Percentiles rank a stretch among this genome's conserved stretches.
Evolutionary conservation across 2,888 invertebrate genomes (phyloP).

Genomic region (Aphidius colemani): DNA sequence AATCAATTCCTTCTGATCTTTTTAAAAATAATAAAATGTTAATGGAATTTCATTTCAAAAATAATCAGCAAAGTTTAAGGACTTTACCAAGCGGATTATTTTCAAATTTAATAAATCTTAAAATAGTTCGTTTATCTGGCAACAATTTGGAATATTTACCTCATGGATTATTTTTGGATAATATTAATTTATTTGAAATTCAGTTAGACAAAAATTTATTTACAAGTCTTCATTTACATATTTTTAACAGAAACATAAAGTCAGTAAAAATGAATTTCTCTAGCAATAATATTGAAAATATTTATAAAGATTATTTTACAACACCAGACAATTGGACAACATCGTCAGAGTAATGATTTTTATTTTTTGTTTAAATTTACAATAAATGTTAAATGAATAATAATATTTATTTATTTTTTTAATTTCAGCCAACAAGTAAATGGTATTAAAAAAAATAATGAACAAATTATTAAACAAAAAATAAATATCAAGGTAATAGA

Average conservation of each 20-base stretch:
- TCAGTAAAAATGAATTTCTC: constrained; percentile 57
- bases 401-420: no score
- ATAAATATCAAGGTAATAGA: constrained; percentile 66
- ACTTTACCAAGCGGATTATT: constrained; percentile 68
- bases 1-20: constrained; percentile 66
- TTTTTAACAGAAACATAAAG: constrained; percentile 62
- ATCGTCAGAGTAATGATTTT: no score
- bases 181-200: constrained; percentile 65
- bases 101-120: constrained; percentile 65
- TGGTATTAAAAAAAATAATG: constrained; percentile 43
- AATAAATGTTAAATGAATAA: no score
- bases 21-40: constrained; percentile 66
- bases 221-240: constrained; percentile 65
- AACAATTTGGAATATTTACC: constrained; percentile 67
- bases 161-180: constrained; percentile 68
- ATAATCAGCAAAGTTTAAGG: constrained; percentile 61
- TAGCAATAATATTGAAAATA: constrained; percentile 66
- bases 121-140: constrained; percentile 64
- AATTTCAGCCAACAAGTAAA: no score
- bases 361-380: no score
- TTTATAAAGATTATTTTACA: constrained; percentile 49
- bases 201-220: constrained; percentile 65
- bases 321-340: no score
- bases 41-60: constrained; percentile 56
- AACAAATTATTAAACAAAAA: constrained; percentile 65